Conservation (phyloP, 2,888 invertebrate species). For the Brachycybe producta region DNA sequence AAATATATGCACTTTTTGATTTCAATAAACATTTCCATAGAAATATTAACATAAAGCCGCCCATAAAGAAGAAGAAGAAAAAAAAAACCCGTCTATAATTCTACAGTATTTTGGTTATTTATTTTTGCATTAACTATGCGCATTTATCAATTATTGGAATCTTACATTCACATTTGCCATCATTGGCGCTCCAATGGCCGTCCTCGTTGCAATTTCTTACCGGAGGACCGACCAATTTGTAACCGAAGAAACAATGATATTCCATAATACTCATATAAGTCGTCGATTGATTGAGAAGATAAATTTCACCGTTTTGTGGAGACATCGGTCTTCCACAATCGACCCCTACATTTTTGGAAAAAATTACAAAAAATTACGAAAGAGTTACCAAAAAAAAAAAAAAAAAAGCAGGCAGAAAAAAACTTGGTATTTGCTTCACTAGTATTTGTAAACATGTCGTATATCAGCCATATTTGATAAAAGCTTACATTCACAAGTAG, state of each 20-base stretch:
- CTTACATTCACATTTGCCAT: constrained; percentile 72
- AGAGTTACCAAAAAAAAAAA: not conserved
- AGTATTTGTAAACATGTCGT: not conserved
- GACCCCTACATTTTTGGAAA: no score
- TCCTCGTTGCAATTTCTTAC: constrained; percentile 50
- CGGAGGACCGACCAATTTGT: constrained; percentile 42
- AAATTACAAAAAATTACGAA: constrained; percentile 25
- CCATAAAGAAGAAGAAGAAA: no score
- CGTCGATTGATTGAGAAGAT: constrained; percentile 70
- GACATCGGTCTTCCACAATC: constrained; percentile 61
- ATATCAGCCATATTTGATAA: not conserved
- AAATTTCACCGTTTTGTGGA: constrained; percentile 73
- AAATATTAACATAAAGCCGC: no score
- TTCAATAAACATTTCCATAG: no score
- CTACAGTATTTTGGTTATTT: no score
- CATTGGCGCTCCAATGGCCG: constrained; percentile 73
- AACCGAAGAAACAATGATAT: constrained; percentile 78
- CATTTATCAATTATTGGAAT: no score
- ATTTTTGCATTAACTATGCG: no score
- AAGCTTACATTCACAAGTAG: constrained; percentile 63
- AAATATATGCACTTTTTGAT: no score
- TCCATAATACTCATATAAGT: constrained; percentile 71
- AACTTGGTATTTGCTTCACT: not conserved
- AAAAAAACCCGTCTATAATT: no score
- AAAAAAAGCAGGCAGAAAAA: not conserved